Base-by-base conservation (phyloP, 2,888 invertebrate species). In the Linyphia triangularis region DNA sequence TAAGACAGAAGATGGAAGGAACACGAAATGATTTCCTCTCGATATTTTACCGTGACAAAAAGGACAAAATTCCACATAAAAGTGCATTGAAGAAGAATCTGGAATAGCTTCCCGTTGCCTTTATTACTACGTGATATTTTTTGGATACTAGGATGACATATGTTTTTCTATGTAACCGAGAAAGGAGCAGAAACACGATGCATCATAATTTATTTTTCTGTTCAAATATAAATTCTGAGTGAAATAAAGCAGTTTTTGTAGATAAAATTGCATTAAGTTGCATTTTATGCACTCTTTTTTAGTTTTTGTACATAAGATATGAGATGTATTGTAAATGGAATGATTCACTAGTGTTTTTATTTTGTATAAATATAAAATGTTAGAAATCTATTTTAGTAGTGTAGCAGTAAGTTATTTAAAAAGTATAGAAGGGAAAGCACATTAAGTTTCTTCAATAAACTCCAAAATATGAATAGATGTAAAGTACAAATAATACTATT, bases 131-230 rank as follows among this genome's bases (percentile, higher is more conserved):
- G 51, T 51, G 51, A 51, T 51, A 51, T 51, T 51, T 51, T 51
- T 51, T 51, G 7, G 51, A n/a, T 51, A 5, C 51, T 51, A n/a
- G 51, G n/a, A 51, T 51, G 51, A 33, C 22, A 67, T 30, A 33
- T 67, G 33, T 67, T 33, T 67, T 67, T 67, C 67, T 33, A 67
- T 67, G 30, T 33, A 77, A 59, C 75, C 37, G 9, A 19, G 59
- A 37, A 16, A 16, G 37, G 16, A 13, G 4, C 7, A 43, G 43
- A 37, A 16, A 30, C n/a, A 9, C 33, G 30, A 77, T 59, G 63
- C 75, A 61, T 40, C 37, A 77, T 61, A 59, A 77, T 77, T 77
- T 77, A 61, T 61, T 61, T 77, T 75, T 77, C 40, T 43, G 33
- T 61, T 37, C 61, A 26, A 22, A 37, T 37, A 16, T 37, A 13